Evolutionary conservation across 2,113 vertebrate genomes (phyloP).

Genomic region (Phalacrocorax pelagicus): DNA sequence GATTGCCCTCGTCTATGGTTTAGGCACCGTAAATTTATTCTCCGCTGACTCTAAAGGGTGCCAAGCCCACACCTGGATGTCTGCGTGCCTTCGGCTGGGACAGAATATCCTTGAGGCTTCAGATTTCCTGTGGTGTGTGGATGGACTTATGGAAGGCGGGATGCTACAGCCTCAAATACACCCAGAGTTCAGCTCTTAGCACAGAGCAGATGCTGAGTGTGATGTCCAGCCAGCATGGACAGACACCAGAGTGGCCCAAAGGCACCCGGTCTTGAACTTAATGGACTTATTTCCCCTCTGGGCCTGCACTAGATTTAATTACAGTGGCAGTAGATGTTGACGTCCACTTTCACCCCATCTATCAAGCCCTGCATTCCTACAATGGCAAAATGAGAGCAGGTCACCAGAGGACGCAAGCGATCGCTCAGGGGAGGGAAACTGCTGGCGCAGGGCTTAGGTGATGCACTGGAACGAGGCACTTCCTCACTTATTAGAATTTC

Average conservation of each 20-base stretch:
- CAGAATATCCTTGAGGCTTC: background rate
- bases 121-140: background rate
- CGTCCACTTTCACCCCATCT: rapidly evolving
- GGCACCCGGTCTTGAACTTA: background rate
- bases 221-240: rapidly evolving
- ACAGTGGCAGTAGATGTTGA: background rate
- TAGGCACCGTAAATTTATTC: background rate
- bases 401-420: background rate
- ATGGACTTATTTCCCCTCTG: background rate
- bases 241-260: background rate
- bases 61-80: background rate
- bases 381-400: background rate
- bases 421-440: background rate
- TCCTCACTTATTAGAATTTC: background rate
- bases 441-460: background rate
- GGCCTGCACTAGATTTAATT: too few species aligned
- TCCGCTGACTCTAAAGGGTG: background rate
- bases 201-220: background rate
- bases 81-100: background rate
- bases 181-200: background rate
- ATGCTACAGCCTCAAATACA: background rate
- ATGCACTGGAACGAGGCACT: background rate
- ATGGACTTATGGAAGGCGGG: background rate
- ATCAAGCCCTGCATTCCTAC: background rate
- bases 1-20: background rate